Percentiles rank a stretch among this genome's conserved stretches.
Conservation (phyloP, 2,113 vertebrate species). For the Chlorodrepanis virens region DNA sequence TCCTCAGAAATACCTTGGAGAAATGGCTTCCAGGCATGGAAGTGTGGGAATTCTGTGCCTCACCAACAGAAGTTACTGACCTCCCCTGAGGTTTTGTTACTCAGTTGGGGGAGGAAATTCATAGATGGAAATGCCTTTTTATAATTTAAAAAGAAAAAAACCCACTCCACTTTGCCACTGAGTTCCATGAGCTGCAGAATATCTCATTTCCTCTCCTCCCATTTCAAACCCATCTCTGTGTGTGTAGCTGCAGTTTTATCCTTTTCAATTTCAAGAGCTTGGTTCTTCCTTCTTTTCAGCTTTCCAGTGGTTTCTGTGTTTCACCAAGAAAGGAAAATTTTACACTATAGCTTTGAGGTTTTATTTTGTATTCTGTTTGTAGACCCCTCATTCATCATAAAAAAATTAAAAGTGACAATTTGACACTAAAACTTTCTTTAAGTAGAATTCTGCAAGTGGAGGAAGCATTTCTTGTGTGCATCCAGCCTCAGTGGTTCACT, state of each 20-base stretch:
- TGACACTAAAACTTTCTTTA: neutral
- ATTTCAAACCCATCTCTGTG: neutral
- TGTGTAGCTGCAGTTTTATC: neutral
- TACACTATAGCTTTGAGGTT: neutral
- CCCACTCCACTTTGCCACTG: neutral
- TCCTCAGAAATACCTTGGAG: neutral
- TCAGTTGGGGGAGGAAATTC: rapidly evolving
- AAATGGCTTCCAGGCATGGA: neutral
- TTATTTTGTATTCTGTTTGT: neutral
- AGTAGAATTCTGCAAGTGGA: neutral
- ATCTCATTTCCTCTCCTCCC: neutral
- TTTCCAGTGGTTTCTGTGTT: neutral
- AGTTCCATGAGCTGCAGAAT: neutral
- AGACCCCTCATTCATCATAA: rapidly evolving
- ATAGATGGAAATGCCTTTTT: neutral
- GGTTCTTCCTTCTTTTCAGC: neutral
- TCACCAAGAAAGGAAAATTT: neutral
- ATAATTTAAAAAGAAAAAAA: neutral
- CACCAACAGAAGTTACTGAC: neutral
- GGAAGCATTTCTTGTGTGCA: neutral
- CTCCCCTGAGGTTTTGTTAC: neutral
- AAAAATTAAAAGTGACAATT: neutral
- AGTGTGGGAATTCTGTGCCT: neutral
- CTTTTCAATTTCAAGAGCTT: neutral
- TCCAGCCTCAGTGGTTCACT: neutral